Evolutionary conservation across 2,888 invertebrate genomes (phyloP).

Genomic region (Pinctada fucata): DNA sequence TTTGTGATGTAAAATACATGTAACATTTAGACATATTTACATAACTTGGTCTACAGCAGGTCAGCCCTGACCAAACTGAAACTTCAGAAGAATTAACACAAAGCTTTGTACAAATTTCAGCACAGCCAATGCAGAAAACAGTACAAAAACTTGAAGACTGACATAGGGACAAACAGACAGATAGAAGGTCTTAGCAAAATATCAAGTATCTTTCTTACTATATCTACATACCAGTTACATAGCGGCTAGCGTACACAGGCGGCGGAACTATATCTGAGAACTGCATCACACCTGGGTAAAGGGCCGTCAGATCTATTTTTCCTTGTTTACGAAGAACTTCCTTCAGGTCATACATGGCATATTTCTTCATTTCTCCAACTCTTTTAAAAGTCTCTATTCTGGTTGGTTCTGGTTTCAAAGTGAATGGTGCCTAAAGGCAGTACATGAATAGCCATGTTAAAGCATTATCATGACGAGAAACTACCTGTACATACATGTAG

Average conservation of each 20-base stretch:
- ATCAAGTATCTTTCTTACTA: neutral
- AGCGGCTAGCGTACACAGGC: conserved; percentile 84
- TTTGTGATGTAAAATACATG: no score
- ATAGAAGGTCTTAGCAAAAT: no score
- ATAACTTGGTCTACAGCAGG: no score
- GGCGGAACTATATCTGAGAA: conserved; percentile 78
- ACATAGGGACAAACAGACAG: no score
- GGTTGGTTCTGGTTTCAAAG: conserved; percentile 59
- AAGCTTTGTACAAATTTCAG: no score
- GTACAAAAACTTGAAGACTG: no score
- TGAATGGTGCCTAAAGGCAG: conserved; percentile 4
- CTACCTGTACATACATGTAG: no score
- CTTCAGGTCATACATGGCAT: conserved; percentile 85
- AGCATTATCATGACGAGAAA: neutral
- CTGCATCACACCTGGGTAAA: conserved; percentile 79
- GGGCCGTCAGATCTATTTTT: conserved; percentile 83
- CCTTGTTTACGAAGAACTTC: conserved; percentile 77
- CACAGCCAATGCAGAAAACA: no score
- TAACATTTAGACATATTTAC: no score
- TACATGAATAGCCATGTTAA: neutral
- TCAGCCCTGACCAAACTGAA: no score
- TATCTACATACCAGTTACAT: conserved; percentile 72
- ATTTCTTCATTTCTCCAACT: conserved; percentile 83
- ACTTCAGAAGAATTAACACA: no score
- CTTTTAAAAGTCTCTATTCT: conserved; percentile 75